Evolutionary conservation across 2,797 vertebrate genomes (phyloP), one percentile per base, ranked within the genome.

Genomic region (Hyperoplus lanceolatus): DNA sequence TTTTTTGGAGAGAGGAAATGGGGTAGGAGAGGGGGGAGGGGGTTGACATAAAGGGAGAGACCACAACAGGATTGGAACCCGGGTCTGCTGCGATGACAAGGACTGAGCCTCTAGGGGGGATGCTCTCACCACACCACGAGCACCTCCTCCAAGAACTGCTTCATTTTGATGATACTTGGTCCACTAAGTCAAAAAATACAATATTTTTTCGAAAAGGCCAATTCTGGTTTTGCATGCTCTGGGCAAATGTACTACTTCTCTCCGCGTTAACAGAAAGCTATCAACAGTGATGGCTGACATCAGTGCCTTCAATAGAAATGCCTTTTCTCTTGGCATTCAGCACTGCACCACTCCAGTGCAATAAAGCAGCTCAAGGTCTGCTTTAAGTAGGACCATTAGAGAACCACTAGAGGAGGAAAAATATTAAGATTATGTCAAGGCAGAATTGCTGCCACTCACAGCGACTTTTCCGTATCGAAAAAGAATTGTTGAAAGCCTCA

Each of bases 401-500:
- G 85, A 86, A 70, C 69, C 76, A 77, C 71, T 80, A 56, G 75
- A 81, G 83, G 62, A 86, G 73, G 77, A 67, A 80, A 79, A 82
- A 74, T 82, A 80, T 85, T 83, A 61, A 87, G 71, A 78, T 50
- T 80, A 75, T 87, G 75, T 85, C 61, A 53, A 78, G 53, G 63
- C 74, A 81, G 77, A 89, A 79, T 76, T 49, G 68, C 77, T 73
- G 80, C 61, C 70, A 80, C 77, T 81, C 79, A 80, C 42, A 8
- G 62, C 67, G 70, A 81, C 75, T 65, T 81, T 81, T 82, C 64
- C 1, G 16, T 46, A 73, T 69, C 8, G 6, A 64, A 83, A 81
- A 77, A 54, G 42, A 85, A 51, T 76, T 77, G 79, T 54, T 80
- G 57, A 87, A 87, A 85, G 85, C 60, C 89, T 91, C 83, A 91